A percentile compares a stretch with the other conserved stretches of the same genome.
Evolutionary conservation across 30 jellyfish, hydroid and myxozoan species (phyloP).

Genomic region (Clytia hemisphaerica): DNA sequence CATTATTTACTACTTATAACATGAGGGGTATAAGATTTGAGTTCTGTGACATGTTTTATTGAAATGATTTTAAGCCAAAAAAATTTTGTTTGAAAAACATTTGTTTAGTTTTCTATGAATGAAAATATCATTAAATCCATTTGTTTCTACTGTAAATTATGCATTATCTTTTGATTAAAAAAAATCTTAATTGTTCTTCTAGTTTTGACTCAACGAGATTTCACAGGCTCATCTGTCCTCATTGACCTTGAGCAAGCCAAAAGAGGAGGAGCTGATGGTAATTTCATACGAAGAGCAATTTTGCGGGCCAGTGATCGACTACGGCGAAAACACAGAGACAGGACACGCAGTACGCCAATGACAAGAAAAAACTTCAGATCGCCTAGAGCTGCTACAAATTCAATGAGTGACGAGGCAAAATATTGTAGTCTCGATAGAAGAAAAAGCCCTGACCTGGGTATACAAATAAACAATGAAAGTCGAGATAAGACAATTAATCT

Average conservation of each 20-base stretch:
- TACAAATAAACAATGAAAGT: not conserved
- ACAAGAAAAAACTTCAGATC: not conserved
- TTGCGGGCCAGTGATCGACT: constrained; percentile 74
- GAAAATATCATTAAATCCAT: too few species aligned
- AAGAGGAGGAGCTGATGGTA: constrained; percentile 48
- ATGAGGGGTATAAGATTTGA: too few species aligned
- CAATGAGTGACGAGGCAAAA: constrained; percentile 6
- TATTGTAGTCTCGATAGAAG: constrained; percentile 19
- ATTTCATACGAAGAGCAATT: constrained; percentile 58
- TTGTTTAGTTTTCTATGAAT: too few species aligned
- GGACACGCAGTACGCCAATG: constrained; percentile 24
- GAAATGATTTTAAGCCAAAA: too few species aligned
- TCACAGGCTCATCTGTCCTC: constrained; percentile 55
- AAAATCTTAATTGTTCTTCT: not conserved
- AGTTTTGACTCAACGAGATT: constrained; percentile 17
- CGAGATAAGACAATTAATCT: not conserved
- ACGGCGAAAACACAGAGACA: constrained; percentile 35
- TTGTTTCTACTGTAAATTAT: too few species aligned
- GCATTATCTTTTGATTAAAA: not conserved
- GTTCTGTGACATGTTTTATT: too few species aligned
- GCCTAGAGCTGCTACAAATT: not conserved
- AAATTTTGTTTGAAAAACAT: too few species aligned
- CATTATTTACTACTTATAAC: too few species aligned
- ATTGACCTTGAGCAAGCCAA: constrained; percentile 54
- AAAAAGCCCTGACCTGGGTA: not conserved